Evolutionary conservation across 2,888 invertebrate species (phyloP), one percentile per base, ranked within the genome.

Genomic region (Aethes cnicana): DNA sequence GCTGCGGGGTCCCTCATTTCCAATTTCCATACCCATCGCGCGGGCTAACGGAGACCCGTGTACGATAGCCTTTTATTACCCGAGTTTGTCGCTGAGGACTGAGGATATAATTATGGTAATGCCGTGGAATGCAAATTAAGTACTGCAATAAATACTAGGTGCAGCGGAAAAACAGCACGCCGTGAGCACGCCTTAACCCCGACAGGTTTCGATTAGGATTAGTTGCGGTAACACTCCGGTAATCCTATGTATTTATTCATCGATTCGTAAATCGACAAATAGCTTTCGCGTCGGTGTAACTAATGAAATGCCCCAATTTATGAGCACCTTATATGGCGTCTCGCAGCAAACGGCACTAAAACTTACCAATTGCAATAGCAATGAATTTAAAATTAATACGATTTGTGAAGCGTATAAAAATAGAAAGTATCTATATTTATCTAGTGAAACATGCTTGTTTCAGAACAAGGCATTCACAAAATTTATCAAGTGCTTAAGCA

Each of bases 31-130:
- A 77, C 65, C 71, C 79, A 74, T 76, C 72, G 73, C 72, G 17
- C 35, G 18, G 35, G 18, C 35, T 60, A 70, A 58, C 70, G 62
- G 69, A 62, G 70, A 74, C 71, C 70, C 73, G 66, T 77, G 72
- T 58, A 55, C 63, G 63, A 66, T 66, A 74, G 76, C 74, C 72
- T 81, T 80, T 79, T 81, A 82, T 78, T 81, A 78, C 70, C 30
- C 50, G 62, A 72, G 68, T 70, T 77, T 76, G 83, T 77, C 83
- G 75, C 78, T 69, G 67, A 77, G 71, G 75, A 82, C 78, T 69
- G 67, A 77, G 71, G 75, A 82, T 81, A 80, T 80, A 82, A 83
- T 80, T 79, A 82, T 77, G 79, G 72, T 77, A 81, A 81, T 82
- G 73, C 63, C 63, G 67, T 72, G 69, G 69, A 77, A 85, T 84